These are phyloP conservation scores for Nomada lathburiana DNA, from an alignment of 2,888 invertebrate species.

Conservation along the genomic window DNA sequence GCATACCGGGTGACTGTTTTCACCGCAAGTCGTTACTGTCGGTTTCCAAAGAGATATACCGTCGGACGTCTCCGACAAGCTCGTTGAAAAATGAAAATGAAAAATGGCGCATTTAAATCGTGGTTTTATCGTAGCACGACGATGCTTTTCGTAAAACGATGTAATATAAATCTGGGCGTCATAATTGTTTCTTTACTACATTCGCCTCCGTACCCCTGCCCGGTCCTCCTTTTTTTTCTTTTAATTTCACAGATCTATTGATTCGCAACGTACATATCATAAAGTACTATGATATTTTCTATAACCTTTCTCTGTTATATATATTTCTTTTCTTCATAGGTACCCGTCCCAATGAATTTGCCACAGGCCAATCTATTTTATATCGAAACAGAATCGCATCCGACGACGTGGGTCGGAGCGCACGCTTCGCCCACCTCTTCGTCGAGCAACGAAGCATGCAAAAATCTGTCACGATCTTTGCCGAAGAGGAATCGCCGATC, in stretches of 20 bases:
- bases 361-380: background rate
- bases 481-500: constrained; percentile 11
- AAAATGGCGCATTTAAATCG: background rate
- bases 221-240: too few species aligned
- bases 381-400: background rate
- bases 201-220: rapidly evolving
- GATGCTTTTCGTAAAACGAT: background rate
- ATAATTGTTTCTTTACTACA: background rate
- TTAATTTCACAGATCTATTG: too few species aligned
- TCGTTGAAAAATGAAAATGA: constrained; percentile 29
- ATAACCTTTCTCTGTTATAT: background rate
- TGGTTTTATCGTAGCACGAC: constrained; percentile 8
- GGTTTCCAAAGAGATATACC: background rate
- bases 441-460: background rate
- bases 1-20: constrained; percentile 71
- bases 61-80: constrained; percentile 12
- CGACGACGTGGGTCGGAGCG: constrained; percentile 1
- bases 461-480: constrained; percentile 2
- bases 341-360: background rate
- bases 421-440: background rate
- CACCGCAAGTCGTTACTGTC: constrained; percentile 25
- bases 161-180: background rate
- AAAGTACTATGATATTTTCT: too few species aligned
- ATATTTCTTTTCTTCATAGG: background rate
- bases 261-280: too few species aligned